A percentile compares a stretch with the other conserved stretches of the same genome.
Evolutionary conservation across 2,113 vertebrate genomes (phyloP).

Genomic region (Dolichallabes microphthalmus): DNA sequence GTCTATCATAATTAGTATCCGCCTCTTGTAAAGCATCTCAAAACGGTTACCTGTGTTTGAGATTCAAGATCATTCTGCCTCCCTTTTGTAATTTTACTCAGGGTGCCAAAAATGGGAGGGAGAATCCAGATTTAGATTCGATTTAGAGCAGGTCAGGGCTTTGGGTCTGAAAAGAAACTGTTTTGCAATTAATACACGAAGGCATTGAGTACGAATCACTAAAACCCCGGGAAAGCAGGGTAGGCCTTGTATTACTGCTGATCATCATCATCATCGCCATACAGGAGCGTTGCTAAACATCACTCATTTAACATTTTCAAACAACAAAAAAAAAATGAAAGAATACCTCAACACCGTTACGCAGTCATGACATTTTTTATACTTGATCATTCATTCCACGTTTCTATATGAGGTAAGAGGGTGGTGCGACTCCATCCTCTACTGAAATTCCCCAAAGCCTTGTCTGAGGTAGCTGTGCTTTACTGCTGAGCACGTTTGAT

Average conservation of each 20-base stretch:
- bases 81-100: conserved; percentile 73
- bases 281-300: conserved; percentile 18
- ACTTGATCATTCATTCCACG: conserved; percentile 20
- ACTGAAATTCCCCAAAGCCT: conserved; percentile 9
- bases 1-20: conserved; percentile 18
- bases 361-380: conserved; percentile 19
- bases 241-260: conserved; percentile 24
- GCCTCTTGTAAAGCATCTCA: conserved; percentile 36
- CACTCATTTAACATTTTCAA: conserved; percentile 41
- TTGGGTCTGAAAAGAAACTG: conserved; percentile 36
- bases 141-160: conserved; percentile 37
- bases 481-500: conserved; percentile 29
- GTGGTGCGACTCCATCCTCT: conserved; percentile 10
- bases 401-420: conserved; percentile 24
- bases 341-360: conserved; percentile 50
- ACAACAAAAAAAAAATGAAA: conserved; percentile 37
- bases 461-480: conserved; percentile 7
- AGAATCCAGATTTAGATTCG: conserved; percentile 39
- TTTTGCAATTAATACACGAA: not conserved
- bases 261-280: not conserved
- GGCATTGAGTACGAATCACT: not conserved
- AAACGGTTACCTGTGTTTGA: conserved; percentile 52
- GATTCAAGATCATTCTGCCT: conserved; percentile 66
- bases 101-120: conserved; percentile 75
- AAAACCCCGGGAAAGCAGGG: conserved; percentile 33